Conservation (phyloP, 2,113 vertebrate genomes). For the Lota lota region DNA sequence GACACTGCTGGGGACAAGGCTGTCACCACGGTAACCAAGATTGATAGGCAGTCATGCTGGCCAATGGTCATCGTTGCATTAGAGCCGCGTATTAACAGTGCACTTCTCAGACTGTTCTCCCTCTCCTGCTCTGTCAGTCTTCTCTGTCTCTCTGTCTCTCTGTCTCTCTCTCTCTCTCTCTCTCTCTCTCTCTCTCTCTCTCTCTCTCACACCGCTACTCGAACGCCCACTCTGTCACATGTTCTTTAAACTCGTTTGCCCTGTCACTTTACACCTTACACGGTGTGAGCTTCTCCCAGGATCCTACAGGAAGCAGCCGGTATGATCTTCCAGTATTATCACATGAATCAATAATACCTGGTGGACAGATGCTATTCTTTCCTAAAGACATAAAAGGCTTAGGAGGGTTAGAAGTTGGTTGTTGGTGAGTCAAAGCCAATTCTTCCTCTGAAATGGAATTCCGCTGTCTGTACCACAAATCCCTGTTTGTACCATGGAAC, state of each 20-base stretch:
- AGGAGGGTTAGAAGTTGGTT: too few relatives aligned
- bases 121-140: background rate
- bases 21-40: slow-evolving; percentile 58
- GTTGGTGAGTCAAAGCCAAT: too few relatives aligned
- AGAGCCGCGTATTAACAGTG: slow-evolving; percentile 13
- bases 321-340: too few relatives aligned
- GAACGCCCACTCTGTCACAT: background rate
- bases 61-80: slow-evolving; percentile 43
- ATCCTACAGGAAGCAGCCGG: too few relatives aligned
- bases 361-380: too few relatives aligned
- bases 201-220: background rate
- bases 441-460: too few relatives aligned
- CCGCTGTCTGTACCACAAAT: too few relatives aligned
- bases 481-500: too few relatives aligned
- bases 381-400: too few relatives aligned
- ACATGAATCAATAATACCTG: too few relatives aligned
- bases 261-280: background rate
- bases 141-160: background rate
- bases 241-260: background rate
- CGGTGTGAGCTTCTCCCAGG: too few relatives aligned
- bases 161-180: background rate
- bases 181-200: background rate
- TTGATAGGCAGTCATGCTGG: slow-evolving; percentile 51
- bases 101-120: too few relatives aligned
- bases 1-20: slow-evolving; percentile 40